Evolutionary conservation across 2,797 vertebrate species (phyloP), one percentile per base, ranked within the genome.

Genomic region (Crenichthys baileyi): DNA sequence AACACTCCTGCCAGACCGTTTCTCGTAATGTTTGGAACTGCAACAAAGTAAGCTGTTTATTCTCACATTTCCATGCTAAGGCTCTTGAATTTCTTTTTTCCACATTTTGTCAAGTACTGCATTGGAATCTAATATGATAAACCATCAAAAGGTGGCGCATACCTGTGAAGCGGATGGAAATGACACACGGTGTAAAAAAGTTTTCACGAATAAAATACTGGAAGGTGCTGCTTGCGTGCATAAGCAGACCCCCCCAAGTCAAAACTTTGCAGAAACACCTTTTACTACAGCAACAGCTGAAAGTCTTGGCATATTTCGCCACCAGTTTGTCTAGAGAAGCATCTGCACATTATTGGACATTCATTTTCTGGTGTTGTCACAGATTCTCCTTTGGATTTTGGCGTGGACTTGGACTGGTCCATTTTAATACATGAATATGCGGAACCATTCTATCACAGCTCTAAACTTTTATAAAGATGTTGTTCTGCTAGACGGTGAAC

Each of bases 1-100:
- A 99, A 95, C 78, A 98, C 96, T 82, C 96, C 97, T 92, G 98
- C 97, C 91, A 99, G 96, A 85, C 98, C 98, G 46, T 98, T 99
- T 81, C 97, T 97, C 0, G 96, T 95, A 7, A 96, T 95, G 76
- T 95, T 96, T 84, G 97, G 96, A 93, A 98, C 98, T 99, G 72
- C 7, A 76, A 79, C 50, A 86, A 63, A 81, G 36, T 81, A 58
- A 79, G 41, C 50, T 70, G 55, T 75, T 79, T 53, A 29, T 63
- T 53, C 73, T 26, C 26, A 9, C 5, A 0, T 5, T 39, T 31
- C 7, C 13, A 61, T 2, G 24, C 11, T n/a, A 24, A 11, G 1
- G 16, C 20, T 22, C 3, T 24, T 67, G 16, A 53, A 53, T 16
- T 51, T 53, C 15, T 50, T 50, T 11, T 6, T 11, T 9, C 44